A percentile compares a stretch with the other conserved stretches of the same genome.
These are phyloP conservation scores for Perizoma affinitatum DNA, from an alignment of 2,888 invertebrate genomes.

Conservation along the genomic window DNA sequence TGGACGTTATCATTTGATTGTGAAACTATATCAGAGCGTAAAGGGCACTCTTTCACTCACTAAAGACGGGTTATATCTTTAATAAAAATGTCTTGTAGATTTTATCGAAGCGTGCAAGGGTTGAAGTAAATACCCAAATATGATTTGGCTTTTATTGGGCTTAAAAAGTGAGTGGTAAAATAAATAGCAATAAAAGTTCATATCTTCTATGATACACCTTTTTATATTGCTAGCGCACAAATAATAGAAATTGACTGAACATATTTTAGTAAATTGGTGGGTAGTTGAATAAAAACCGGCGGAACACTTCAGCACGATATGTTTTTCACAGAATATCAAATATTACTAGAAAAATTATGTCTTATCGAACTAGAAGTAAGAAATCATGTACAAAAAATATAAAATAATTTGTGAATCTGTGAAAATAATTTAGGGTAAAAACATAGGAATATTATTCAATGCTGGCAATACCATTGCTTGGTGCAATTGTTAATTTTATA, in stretches of 20 bases:
- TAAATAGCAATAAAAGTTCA: too few relatives aligned
- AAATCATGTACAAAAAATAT: conserved; percentile 14
- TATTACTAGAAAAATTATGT: conserved; percentile 18
- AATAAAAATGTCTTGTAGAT: too few relatives aligned
- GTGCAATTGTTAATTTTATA: conserved; percentile 25
- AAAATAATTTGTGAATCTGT: conserved; percentile 21
- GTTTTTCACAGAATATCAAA: conserved; percentile 16
- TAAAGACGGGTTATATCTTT: too few relatives aligned
- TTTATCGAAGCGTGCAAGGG: too few relatives aligned
- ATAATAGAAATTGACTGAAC: conserved; percentile 26
- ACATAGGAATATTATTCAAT: conserved; percentile 23
- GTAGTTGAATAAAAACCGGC: conserved; percentile 15
- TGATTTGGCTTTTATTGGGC: too few relatives aligned
- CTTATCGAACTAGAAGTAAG: conserved; percentile 2
- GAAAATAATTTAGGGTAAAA: conserved; percentile 22
- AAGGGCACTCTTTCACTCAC: too few relatives aligned
- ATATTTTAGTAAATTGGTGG: background rate
- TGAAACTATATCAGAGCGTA: too few relatives aligned
- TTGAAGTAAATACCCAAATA: too few relatives aligned
- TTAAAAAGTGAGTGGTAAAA: too few relatives aligned
- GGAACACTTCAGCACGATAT: conserved; percentile 13
- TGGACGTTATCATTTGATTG: too few relatives aligned
- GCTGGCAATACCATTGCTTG: conserved; percentile 23
- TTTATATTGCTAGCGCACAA: conserved; percentile 13
- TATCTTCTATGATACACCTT: background rate